phyloP scores from a whole-genome alignment of 1,140 invertebrate genomes.

The Druon quercuslanigerum region DNA sequence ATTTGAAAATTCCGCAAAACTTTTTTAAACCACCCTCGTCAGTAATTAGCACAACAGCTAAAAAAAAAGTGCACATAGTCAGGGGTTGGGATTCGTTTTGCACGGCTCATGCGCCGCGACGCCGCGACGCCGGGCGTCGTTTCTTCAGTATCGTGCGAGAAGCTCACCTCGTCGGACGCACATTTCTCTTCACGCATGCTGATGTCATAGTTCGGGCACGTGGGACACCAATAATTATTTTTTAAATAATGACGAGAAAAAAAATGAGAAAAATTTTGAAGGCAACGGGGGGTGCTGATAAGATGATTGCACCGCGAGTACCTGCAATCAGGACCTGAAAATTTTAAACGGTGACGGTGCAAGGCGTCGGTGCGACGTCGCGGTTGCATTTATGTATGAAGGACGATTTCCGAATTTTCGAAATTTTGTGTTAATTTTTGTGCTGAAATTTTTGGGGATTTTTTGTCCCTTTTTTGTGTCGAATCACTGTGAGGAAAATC shows the following conservation, averaged over 20 bases:
- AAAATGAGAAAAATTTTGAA: neutral
- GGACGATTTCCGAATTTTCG: neutral
- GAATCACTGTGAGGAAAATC: no score
- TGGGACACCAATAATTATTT: neutral
- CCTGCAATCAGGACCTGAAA: neutral
- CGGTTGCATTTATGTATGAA: neutral
- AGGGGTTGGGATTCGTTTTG: slow-evolving; percentile 3
- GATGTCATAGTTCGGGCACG: slow-evolving; percentile 1
- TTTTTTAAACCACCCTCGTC: no score
- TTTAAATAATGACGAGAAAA: neutral
- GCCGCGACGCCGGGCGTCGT: slow-evolving; percentile 35
- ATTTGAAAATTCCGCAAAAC: no score
- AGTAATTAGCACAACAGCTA: no score
- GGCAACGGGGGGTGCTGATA: neutral
- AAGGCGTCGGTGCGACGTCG: neutral
- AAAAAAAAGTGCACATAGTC: neutral
- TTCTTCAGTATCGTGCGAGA: slow-evolving; percentile 44
- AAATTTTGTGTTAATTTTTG: neutral
- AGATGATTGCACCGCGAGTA: neutral
- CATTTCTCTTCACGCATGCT: neutral
- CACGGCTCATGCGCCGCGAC: slow-evolving; percentile 23
- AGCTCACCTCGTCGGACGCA: slow-evolving; percentile 49
- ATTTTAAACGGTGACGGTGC: neutral
- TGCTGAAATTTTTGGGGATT: neutral
- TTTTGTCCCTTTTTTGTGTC: no score